Evolutionary conservation across 2,888 invertebrate genomes (phyloP).

Genomic region (Eulithis testata): DNA sequence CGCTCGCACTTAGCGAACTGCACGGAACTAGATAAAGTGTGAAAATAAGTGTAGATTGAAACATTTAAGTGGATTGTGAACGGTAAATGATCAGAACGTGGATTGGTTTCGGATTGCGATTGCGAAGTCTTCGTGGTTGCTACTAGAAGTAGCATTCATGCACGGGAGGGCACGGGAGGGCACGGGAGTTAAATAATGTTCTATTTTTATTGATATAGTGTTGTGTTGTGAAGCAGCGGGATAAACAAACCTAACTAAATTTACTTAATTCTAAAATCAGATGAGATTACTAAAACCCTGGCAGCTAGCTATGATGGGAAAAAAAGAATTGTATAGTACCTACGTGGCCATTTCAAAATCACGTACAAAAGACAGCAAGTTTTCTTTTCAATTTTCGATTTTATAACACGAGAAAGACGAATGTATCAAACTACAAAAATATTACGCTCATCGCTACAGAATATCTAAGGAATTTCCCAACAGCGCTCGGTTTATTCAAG

Average conservation of each 20-base stretch:
- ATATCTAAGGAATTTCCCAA: conserved; percentile 18
- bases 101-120: conserved; percentile 12
- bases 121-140: conserved; percentile 5
- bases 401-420: neutral
- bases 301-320: too few relatives aligned
- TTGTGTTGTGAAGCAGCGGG: conserved; percentile 6
- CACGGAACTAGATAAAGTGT: conserved; percentile 5
- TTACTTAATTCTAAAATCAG: too few relatives aligned
- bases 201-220: neutral
- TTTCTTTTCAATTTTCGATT: neutral
- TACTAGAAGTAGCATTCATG: conserved; percentile 13
- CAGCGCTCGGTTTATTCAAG: conserved; percentile 19
- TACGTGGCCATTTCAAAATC: neutral
- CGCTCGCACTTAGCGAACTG: neutral
- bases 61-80: conserved; percentile 25
- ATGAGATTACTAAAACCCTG: too few relatives aligned
- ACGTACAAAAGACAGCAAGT: neutral
- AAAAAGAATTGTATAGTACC: neutral
- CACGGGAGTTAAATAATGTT: conserved; percentile 3
- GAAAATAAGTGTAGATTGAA: conserved; percentile 21
- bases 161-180: conserved; percentile 18
- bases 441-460: conserved; percentile 12
- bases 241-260: too few relatives aligned
- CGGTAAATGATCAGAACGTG: conserved; percentile 22
- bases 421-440: conserved; percentile 10